Evolutionary conservation across 2,888 invertebrate species (phyloP), one percentile per base, ranked within the genome.

Genomic region (Rugalucina vietnamica): DNA sequence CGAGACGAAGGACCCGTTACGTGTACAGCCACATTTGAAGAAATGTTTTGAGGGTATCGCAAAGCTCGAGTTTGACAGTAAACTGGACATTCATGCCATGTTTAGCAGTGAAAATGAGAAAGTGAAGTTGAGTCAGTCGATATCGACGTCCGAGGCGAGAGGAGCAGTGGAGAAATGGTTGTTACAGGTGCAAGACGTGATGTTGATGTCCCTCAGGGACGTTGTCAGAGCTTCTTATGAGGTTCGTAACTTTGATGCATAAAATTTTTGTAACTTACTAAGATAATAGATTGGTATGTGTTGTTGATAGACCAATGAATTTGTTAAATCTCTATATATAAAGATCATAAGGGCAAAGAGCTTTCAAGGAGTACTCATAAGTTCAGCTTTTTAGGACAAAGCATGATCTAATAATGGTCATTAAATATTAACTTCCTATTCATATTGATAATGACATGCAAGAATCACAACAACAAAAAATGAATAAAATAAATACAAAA

Each of bases 131-230:
- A 96, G 96, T 0, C 96, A 97, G 89, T 95, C 96, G 0, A 98
- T 99, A 89, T 97, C 96, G 54, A 98, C 98, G 0, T 96, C 96
- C 0, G 97, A 97, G 82, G 98, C 95, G 0, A 91, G 94, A 91
- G 98, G 98, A 0, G 97, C 97, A 80, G 98, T 98, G 2, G 98
- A 98, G 95, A 97, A 97, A 94, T 98, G 98, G 98, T 95, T 98
- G 75, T 95, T 97, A 50, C 96, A 96, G 94, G 97, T 98, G 14
- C 97, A 98, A 95, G 96, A 97, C 84, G 96, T 97, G 94, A 98
- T 98, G 98, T 93, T 97, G 0, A 95, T 95, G 89, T 97, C 97
- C 0, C 96, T 98, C 0, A 96, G 96, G 91, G 96, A 97, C 90
- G 97, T 97, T 94, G 93, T 95, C 72, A 92, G 92, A 49, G 87